A percentile compares a stretch with the other conserved stretches of the same genome.
phyloP scores from a whole-genome alignment of 2,113 vertebrate genomes.

The Tichodroma muraria region DNA sequence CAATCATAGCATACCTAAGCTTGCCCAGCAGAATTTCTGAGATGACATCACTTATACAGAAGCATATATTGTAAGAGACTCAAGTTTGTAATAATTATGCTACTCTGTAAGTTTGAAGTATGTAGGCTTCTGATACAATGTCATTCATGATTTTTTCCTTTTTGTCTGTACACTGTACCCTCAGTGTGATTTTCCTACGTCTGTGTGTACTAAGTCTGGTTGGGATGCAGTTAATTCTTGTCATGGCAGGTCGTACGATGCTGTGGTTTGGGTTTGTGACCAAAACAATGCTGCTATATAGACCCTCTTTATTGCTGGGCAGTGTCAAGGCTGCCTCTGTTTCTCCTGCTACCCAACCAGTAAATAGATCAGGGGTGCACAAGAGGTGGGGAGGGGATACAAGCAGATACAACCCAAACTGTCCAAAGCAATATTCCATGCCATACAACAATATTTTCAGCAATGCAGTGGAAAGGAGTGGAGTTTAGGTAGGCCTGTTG shows the following conservation, averaged over 20 bases:
- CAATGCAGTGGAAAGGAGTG: rapidly evolving
- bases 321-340: background rate
- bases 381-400: background rate
- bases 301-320: background rate
- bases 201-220: background rate
- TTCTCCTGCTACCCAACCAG: background rate
- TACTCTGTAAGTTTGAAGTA: background rate
- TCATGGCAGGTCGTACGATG: rapidly evolving
- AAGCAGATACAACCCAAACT: background rate
- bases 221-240: background rate
- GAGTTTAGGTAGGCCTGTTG: background rate
- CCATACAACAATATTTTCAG: background rate
- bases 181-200: background rate
- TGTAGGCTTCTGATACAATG: background rate
- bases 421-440: background rate
- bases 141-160: background rate
- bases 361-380: background rate
- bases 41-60: background rate
- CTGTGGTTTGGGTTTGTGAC: background rate
- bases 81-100: background rate
- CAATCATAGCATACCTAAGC: background rate
- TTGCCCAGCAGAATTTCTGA: background rate
- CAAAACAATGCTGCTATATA: background rate
- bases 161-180: background rate
- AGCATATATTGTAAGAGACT: background rate